Percentiles rank a stretch among this genome's conserved stretches.
These are phyloP conservation scores for Leuciscus idus DNA, from an alignment of 2,113 vertebrate genomes.

Conservation along the genomic window DNA sequence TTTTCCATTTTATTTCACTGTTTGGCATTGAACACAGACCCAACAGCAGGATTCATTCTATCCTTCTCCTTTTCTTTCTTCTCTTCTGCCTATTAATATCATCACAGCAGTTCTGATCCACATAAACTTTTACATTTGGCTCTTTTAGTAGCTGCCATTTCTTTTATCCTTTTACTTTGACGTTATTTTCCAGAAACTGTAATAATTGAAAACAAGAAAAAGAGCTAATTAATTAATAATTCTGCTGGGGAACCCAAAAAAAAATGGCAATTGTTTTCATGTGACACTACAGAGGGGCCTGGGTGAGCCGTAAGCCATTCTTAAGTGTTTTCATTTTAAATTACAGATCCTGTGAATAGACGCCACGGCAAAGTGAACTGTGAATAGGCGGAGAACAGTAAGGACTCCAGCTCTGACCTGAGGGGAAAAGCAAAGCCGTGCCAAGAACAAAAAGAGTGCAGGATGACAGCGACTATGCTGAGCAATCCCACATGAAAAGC, in stretches of 20 bases:
- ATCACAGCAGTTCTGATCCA: conserved; percentile 56
- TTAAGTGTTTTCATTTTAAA: conserved; percentile 62
- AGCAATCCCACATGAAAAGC: conserved; percentile 44
- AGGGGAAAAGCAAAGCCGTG: conserved; percentile 32
- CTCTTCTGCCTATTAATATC: conserved; percentile 53
- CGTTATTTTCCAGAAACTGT: conserved; percentile 58
- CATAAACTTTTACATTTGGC: conserved; percentile 59
- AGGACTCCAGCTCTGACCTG: conserved; percentile 43
- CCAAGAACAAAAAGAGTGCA: conserved; percentile 50
- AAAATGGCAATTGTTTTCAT: conserved; percentile 56
- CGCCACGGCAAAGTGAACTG: conserved; percentile 14
- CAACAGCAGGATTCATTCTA: conserved; percentile 27
- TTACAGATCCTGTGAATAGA: conserved; percentile 46
- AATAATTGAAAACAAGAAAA: conserved; percentile 6
- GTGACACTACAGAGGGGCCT: conserved; percentile 41
- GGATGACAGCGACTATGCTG: conserved; percentile 35
- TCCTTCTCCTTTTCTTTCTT: conserved; percentile 23
- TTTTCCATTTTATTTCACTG: conserved; percentile 36
- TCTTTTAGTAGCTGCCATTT: conserved; percentile 61
- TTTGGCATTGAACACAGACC: conserved; percentile 38
- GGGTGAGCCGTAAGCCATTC: conserved; percentile 45
- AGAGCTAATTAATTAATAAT: conserved; percentile 32
- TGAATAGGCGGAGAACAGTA: conserved; percentile 39
- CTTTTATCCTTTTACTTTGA: conserved; percentile 64
- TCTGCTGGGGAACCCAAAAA: conserved; percentile 30